Conservation (phyloP, 2,113 vertebrate genomes). For the Cyprichromis sp. region DNA sequence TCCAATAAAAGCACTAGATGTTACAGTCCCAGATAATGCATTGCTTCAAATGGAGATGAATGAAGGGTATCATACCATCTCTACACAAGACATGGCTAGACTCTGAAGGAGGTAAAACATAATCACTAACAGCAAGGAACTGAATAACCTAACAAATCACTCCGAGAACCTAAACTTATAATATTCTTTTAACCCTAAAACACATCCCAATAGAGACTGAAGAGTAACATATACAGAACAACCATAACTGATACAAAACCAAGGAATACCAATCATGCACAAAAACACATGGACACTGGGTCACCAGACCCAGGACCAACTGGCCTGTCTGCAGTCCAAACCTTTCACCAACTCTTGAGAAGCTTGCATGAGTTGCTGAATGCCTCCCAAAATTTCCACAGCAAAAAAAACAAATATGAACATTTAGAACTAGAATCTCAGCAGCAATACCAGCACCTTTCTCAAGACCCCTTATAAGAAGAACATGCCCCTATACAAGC, state of each 20-base stretch:
- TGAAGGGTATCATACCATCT: not conserved
- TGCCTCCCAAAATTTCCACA: not conserved
- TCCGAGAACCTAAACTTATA: not conserved
- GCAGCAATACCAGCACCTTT: not conserved
- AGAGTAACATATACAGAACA: not conserved
- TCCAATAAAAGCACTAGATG: not conserved
- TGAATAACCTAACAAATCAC: not conserved
- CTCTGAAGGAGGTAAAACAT: not conserved
- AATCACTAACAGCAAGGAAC: not conserved
- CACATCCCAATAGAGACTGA: not conserved
- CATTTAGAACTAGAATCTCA: not conserved
- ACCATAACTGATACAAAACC: not conserved
- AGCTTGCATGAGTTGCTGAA: not conserved
- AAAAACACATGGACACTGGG: not conserved
- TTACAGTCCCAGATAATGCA: not conserved
- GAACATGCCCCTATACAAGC: not conserved
- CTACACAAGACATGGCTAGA: not conserved
- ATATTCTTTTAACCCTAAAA: not conserved
- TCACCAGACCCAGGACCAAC: not conserved
- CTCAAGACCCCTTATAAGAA: not conserved
- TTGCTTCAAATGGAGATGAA: not conserved
- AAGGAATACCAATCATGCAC: not conserved
- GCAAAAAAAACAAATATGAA: accelerated
- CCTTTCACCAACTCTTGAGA: not conserved
- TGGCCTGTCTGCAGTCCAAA: not conserved